Base-by-base conservation (phyloP, 1,140 invertebrate species). In the Lasioglossum albipes region DNA sequence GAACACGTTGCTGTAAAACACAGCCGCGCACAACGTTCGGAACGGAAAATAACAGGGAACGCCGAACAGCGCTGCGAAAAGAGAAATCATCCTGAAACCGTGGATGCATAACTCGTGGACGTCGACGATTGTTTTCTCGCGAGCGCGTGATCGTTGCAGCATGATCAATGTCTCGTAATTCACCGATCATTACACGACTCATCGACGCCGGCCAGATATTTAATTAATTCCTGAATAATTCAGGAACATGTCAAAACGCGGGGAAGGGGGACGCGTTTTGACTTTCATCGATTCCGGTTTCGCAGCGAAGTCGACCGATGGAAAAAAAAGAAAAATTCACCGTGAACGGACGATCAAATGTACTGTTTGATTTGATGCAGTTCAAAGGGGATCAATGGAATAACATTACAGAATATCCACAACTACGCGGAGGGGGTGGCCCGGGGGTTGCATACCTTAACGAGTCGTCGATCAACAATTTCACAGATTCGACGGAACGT, bases 401-500 rank as follows among this genome's bases (percentile, higher is more conserved):
- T 71, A 71, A 71, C 68, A 62, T 77, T 77, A n/a, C 66, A 36
- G 66, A 69, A 71, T 45, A 31, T 59, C 70, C 54, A n/a, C 54
- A 22, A 36, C 41, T 22, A 20, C 12, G 59, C 20, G 59, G 4
- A 27, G n/a, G 76, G 13, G 4, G 49, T 45, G 2, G 12, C 12
- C n/a, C 59, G 2, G 52, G 18, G 59, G 68, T 22, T 42, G 76
- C 72, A 75, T 75, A 66, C 71, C 70, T 79, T 79, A 74, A 79
- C 78, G 78, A 79, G 42, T 79, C 78, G 76, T 52, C 65, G 76
- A 54, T 65, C 76, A 73, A 79, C 69, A 79, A 73, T 79, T 79
- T 79, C 69, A 65, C 76, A 69, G 59, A 73, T 73, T 79, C 76
- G 59, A 73, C 76, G 5, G 13, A 73, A 64, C 61, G 42, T 45